Conservation (phyloP, 1,140 invertebrate genomes). For the Drosophila kepulauana region DNA sequence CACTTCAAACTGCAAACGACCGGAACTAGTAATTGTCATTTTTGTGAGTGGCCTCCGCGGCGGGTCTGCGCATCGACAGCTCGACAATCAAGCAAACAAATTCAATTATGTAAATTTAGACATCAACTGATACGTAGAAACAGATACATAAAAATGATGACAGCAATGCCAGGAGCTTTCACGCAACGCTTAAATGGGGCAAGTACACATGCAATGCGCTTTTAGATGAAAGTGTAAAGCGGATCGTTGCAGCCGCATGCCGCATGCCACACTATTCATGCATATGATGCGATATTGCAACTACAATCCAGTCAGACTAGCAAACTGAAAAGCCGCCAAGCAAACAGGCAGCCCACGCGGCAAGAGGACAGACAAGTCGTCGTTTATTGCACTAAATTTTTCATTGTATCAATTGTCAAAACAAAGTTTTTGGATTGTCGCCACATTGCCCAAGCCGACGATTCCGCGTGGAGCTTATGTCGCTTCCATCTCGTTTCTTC, state of each 20-base stretch:
- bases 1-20: slow-evolving; percentile 83
- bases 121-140: slow-evolving; percentile 52
- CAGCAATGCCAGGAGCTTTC: slow-evolving; percentile 47
- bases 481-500: background rate
- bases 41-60: slow-evolving; percentile 73
- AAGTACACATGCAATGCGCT: slow-evolving; percentile 59
- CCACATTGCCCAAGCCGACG: slow-evolving; percentile 56
- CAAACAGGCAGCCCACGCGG: slow-evolving; percentile 28
- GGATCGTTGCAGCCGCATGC: slow-evolving; percentile 48
- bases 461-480: slow-evolving; percentile 33
- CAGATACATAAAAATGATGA: slow-evolving; percentile 63
- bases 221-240: slow-evolving; percentile 17
- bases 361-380: background rate
- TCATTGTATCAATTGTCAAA: slow-evolving; percentile 83
- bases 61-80: slow-evolving; percentile 69
- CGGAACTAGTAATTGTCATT: slow-evolving; percentile 83
- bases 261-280: background rate
- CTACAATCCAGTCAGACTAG: background rate
- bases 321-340: too few species aligned
- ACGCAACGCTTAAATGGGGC: slow-evolving; percentile 56
- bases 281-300: slow-evolving; percentile 42
- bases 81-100: slow-evolving; percentile 84
- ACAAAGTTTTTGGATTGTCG: slow-evolving; percentile 79
- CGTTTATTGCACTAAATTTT: slow-evolving; percentile 73
- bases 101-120: slow-evolving; percentile 85